phyloP scores from a whole-genome alignment of 2,113 vertebrate species.

The Sarotherodon lohbergeri region DNA sequence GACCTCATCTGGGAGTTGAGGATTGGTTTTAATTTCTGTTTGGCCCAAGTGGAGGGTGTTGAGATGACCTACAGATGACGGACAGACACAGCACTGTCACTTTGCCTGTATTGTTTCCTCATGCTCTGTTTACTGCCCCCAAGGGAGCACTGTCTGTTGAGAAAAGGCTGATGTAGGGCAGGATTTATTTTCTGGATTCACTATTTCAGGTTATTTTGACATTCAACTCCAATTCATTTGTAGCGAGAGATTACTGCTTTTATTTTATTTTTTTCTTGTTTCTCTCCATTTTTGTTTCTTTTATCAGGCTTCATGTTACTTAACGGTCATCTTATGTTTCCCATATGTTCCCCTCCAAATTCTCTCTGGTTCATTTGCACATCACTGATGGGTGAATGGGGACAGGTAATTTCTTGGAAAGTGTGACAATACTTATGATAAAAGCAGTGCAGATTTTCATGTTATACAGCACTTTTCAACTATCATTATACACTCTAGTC shows the following conservation, averaged over 20 bases:
- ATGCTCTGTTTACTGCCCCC: slow-evolving; percentile 36
- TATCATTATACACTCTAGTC: background rate
- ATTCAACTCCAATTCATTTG: slow-evolving; percentile 18
- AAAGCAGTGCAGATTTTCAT: background rate
- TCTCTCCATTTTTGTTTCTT: background rate
- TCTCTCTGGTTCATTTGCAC: background rate
- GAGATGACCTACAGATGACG: slow-evolving; percentile 38
- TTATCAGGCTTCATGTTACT: slow-evolving; percentile 11
- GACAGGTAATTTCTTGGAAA: background rate
- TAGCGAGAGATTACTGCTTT: background rate
- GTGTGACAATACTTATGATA: background rate
- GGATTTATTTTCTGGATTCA: background rate
- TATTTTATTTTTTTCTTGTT: background rate
- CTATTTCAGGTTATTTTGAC: background rate
- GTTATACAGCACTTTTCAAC: background rate
- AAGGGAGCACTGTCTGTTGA: slow-evolving; percentile 3
- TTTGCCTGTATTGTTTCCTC: slow-evolving; percentile 20
- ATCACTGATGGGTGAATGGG: background rate
- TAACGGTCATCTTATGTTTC: slow-evolving; percentile 30
- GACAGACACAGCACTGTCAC: background rate
- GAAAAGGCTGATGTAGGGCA: background rate
- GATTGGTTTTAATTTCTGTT: slow-evolving; percentile 38
- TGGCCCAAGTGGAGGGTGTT: slow-evolving; percentile 43
- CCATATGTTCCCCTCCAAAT: background rate
- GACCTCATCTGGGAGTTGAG: slow-evolving; percentile 14